These are phyloP conservation scores for Hemiprocne comata DNA, from an alignment of 2,113 vertebrate genomes.

Conservation along the genomic window DNA sequence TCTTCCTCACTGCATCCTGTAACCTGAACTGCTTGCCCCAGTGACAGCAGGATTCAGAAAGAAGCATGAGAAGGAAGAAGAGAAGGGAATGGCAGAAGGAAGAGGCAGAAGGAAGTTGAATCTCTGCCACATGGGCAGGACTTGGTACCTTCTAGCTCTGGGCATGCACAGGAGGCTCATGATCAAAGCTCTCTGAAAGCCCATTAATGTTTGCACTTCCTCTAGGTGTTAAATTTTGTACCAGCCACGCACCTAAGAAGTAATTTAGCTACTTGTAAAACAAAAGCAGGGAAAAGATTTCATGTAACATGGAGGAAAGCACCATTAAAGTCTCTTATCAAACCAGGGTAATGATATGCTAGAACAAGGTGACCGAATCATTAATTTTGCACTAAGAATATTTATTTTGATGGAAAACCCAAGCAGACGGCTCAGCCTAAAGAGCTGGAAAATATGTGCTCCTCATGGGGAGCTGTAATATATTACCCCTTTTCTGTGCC, in stretches of 20 bases:
- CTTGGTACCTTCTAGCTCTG: not conserved
- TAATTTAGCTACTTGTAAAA: not conserved
- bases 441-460: constrained; percentile 48
- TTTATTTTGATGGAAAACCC: not conserved
- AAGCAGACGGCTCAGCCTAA: not conserved
- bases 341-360: not conserved
- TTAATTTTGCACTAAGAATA: not conserved
- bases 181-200: not conserved
- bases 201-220: not conserved
- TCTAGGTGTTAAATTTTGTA: not conserved
- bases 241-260: not conserved
- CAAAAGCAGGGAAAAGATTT: not conserved
- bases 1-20: not conserved
- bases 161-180: not conserved
- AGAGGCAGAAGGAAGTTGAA: not conserved
- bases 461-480: constrained; percentile 50
- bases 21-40: not conserved
- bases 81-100: not conserved
- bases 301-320: not conserved
- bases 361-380: not conserved
- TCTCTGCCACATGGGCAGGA: not conserved
- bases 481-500: constrained; percentile 20
- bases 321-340: not conserved
- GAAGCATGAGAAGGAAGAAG: not conserved
- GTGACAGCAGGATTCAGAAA: not conserved